Evolutionary conservation across 1,140 invertebrate species (phyloP), one percentile per base, ranked within the genome.

Genomic region (Drosophila sechellia): DNA sequence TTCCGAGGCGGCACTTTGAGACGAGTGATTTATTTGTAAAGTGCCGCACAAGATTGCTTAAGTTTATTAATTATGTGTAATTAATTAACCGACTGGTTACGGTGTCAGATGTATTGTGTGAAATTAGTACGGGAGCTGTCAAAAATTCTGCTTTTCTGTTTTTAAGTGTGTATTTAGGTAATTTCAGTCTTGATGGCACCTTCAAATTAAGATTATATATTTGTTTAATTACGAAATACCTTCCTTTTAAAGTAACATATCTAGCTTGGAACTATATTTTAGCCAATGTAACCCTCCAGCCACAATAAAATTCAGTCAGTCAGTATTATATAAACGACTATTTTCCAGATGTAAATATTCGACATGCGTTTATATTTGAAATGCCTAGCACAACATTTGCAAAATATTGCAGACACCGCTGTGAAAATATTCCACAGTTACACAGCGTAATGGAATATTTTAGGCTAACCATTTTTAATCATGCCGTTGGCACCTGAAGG

Each of bases 61-160:
- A 79, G 83, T 75, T 66, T 83, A 83, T 83, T 83, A 83, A 83
- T 83, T 79, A 75, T 75, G 75, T 43, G 46, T 61, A 83, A 83
- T 83, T 83, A 83, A 79, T 78, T 83, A 64, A 5, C 34, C 5
- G 37, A 43, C 40, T 12, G 13, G 35, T 12, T 55, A 27, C 10
- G 64, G 61, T 27, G 31, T 49, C 27, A 13, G 59, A 15, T 15
- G 15, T 6, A 4, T 42, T 25, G 56, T 42, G 11, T 63, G 39
- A 11, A 22, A 20, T 12, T 11, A 46, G 43, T 11, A 25, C 1
- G 4, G 10, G 3, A 10, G 25, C n/a, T 15, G 46, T 31, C 31
- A 31, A 31, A 31, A 31, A 31, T 8, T 10, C 31, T 31, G 31
- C 8, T 31, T 10, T 31, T 31, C 6, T 8, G 6, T 31, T 31